phyloP scores from a whole-genome alignment of 2,888 invertebrate genomes.

The Melinaea menophilus region DNA sequence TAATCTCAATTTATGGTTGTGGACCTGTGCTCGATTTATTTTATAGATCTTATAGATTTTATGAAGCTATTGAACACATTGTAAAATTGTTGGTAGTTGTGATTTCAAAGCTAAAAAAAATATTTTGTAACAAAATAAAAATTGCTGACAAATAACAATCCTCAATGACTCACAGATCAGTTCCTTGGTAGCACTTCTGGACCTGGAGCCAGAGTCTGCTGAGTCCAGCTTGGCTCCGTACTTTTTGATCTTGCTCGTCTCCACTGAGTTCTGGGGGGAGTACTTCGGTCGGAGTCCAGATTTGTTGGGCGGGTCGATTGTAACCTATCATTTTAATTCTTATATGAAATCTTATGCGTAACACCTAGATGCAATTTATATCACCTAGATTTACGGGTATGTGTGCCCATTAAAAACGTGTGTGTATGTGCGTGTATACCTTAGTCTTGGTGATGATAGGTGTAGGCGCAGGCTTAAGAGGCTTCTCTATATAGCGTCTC shows the following conservation, averaged over 20 bases:
- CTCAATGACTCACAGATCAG: constrained; percentile 81
- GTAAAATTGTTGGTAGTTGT: too few relatives aligned
- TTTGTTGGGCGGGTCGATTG: constrained; percentile 70
- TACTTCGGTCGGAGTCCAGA: constrained; percentile 62
- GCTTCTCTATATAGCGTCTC: constrained; percentile 91
- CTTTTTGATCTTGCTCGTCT: constrained; percentile 66
- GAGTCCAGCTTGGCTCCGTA: constrained; percentile 78
- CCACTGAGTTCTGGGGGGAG: constrained; percentile 68
- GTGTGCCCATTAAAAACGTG: background rate
- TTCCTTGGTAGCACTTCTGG: constrained; percentile 94
- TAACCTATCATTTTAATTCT: constrained; percentile 47
- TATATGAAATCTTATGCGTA: background rate
- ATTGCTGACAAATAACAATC: too few relatives aligned
- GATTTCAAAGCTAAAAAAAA: too few relatives aligned
- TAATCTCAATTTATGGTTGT: too few relatives aligned
- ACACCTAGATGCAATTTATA: constrained; percentile 9
- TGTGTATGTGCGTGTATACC: constrained; percentile 38
- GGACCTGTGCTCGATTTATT: too few relatives aligned
- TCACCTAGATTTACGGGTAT: background rate
- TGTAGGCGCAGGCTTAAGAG: constrained; percentile 87
- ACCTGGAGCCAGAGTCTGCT: constrained; percentile 90
- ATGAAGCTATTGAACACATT: too few relatives aligned
- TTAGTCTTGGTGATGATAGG: constrained; percentile 83
- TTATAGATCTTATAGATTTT: too few relatives aligned
- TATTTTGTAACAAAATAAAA: too few relatives aligned